Conservation (phyloP, 2,113 vertebrate genomes). For the Noturus placidus region DNA sequence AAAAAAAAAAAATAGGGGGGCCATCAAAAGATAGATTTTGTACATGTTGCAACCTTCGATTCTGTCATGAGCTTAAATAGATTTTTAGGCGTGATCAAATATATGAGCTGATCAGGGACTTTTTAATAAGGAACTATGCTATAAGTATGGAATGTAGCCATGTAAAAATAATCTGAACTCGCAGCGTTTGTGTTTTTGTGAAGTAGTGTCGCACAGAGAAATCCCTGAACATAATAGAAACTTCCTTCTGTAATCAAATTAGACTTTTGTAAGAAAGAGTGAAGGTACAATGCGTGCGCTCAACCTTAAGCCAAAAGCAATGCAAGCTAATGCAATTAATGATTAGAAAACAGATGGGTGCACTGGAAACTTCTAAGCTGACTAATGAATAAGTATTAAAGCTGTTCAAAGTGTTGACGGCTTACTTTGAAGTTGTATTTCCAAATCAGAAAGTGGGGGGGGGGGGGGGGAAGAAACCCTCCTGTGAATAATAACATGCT, state of each 20-base stretch:
- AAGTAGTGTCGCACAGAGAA: neutral
- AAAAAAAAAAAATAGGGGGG: neutral
- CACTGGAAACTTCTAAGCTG: slow-evolving; percentile 37
- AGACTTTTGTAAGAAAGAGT: slow-evolving; percentile 10
- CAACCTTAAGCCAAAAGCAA: slow-evolving; percentile 20
- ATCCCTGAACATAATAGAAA: neutral
- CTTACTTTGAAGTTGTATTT: slow-evolving; percentile 36
- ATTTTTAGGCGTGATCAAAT: neutral
- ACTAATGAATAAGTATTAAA: slow-evolving; percentile 28
- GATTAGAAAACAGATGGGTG: slow-evolving; percentile 49
- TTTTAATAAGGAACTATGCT: neutral
- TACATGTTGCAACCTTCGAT: neutral
- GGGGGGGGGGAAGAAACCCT: neutral
- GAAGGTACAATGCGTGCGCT: neutral
- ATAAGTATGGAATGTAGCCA: neutral
- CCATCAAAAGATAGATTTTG: too few relatives aligned
- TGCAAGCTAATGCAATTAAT: slow-evolving; percentile 42
- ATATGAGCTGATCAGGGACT: neutral
- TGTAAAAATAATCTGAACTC: neutral
- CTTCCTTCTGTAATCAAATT: slow-evolving; percentile 31
- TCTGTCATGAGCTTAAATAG: neutral
- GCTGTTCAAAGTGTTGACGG: slow-evolving; percentile 26
- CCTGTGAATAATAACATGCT: slow-evolving; percentile 52
- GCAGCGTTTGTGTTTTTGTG: neutral
- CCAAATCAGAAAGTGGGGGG: slow-evolving; percentile 15